Evolutionary conservation across 2,797 vertebrate species (phyloP).

Genomic region (Australoheros facetus): DNA sequence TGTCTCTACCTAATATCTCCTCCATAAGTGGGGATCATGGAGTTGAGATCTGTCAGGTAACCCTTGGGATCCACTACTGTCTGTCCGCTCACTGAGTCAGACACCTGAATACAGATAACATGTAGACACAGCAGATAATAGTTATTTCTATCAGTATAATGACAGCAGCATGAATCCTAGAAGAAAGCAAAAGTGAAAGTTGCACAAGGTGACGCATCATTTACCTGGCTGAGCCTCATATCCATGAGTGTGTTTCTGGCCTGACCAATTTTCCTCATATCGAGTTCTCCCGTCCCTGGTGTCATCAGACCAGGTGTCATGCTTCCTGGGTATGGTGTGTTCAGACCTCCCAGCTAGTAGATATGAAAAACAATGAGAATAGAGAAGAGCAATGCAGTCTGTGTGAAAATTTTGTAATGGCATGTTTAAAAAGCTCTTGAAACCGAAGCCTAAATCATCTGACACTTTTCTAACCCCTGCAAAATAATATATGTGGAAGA

Average conservation of each 20-base stretch:
- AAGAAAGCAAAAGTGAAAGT: not conserved
- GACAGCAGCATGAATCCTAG: not conserved
- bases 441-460: not conserved
- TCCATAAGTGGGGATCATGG: slow-evolving; percentile 98
- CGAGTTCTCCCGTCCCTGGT: slow-evolving; percentile 93
- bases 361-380: slow-evolving; percentile 11
- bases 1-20: slow-evolving; percentile 93
- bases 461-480: slow-evolving; percentile 7
- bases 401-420: slow-evolving; percentile 3
- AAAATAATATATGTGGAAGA: slow-evolving; percentile 15
- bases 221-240: slow-evolving; percentile 98
- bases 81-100: slow-evolving; percentile 97
- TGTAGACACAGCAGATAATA: not conserved
- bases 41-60: slow-evolving; percentile 97
- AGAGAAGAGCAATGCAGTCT: not conserved
- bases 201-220: not conserved
- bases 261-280: slow-evolving; percentile 99
- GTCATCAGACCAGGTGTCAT: slow-evolving; percentile 97
- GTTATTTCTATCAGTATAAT: not conserved
- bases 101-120: slow-evolving; percentile 83
- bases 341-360: slow-evolving; percentile 88
- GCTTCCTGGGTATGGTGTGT: slow-evolving; percentile 93
- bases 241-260: slow-evolving; percentile 99
- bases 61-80: slow-evolving; percentile 98
- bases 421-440: slow-evolving; percentile 8